Evolutionary conservation across 2,888 invertebrate genomes (phyloP).

Genomic region (Drosophila algonquin): DNA sequence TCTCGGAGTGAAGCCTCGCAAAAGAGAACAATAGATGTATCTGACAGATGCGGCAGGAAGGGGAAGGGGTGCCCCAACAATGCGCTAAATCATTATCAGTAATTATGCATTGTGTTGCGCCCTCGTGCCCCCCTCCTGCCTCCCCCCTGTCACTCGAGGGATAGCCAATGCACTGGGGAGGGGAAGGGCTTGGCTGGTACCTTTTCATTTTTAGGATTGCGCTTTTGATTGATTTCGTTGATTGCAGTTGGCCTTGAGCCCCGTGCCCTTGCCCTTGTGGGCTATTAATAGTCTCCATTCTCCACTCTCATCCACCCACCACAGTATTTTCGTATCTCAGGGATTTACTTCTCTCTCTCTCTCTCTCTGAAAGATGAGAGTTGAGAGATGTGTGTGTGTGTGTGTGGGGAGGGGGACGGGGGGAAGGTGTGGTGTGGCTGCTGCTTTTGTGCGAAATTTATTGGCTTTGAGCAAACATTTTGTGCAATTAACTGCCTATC

Average conservation of each 20-base stretch:
- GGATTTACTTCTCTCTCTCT: neutral
- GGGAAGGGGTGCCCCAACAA: slow-evolving; percentile 48
- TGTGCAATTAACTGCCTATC: slow-evolving; percentile 32
- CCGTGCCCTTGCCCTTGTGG: slow-evolving; percentile 18
- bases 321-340: neutral
- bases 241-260: slow-evolving; percentile 71
- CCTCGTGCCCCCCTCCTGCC: neutral
- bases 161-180: neutral
- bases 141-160: slow-evolving; percentile 1
- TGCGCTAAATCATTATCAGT: slow-evolving; percentile 77
- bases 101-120: slow-evolving; percentile 69
- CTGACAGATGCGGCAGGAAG: slow-evolving; percentile 2
- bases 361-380: neutral
- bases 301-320: neutral
- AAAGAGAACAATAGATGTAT: slow-evolving; percentile 66
- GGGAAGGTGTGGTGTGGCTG: neutral
- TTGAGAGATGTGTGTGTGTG: too few species aligned
- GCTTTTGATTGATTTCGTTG: slow-evolving; percentile 70
- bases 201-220: slow-evolving; percentile 18
- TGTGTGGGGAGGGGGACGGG: too few species aligned
- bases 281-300: slow-evolving; percentile 36
- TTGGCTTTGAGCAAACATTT: slow-evolving; percentile 23
- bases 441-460: slow-evolving; percentile 11
- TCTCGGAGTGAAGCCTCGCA: neutral
- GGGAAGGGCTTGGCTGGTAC: slow-evolving; percentile 10